Evolutionary conservation across 2,797 vertebrate genomes (phyloP).

Genomic region (Brotogeris chrysoptera): DNA sequence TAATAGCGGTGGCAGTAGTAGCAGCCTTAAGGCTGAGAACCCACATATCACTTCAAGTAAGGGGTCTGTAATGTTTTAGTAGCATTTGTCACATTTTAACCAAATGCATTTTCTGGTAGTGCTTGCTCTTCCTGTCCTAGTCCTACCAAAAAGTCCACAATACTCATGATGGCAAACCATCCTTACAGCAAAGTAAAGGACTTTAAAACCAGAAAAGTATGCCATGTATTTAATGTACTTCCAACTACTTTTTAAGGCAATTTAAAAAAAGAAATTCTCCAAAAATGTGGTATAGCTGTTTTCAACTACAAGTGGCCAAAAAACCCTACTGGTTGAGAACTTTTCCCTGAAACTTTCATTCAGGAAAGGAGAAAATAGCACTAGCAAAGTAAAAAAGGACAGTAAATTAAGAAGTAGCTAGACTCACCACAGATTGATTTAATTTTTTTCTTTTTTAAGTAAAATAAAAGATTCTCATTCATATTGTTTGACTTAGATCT

Average conservation of each 20-base stretch:
- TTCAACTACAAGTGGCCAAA: background rate
- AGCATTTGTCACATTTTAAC: background rate
- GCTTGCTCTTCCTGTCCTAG: background rate
- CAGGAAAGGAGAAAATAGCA: background rate
- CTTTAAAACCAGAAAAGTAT: background rate
- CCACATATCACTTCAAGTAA: background rate
- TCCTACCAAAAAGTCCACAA: background rate
- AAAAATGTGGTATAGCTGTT: background rate
- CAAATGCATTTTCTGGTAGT: background rate
- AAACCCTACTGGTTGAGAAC: background rate
- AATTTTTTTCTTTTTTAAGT: rapidly evolving
- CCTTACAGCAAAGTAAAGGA: background rate
- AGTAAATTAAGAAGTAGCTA: background rate
- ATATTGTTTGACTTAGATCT: background rate
- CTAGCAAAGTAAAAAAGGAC: background rate
- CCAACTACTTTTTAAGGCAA: background rate
- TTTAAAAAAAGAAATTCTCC: background rate
- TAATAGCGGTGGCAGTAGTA: background rate
- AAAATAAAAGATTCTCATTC: background rate
- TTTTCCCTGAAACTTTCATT: background rate
- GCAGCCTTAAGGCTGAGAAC: background rate
- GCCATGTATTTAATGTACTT: background rate
- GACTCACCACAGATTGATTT: background rate
- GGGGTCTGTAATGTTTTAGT: background rate
- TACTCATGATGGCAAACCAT: background rate